These are phyloP conservation scores for Hybognathus amarus DNA, from an alignment of 2,797 vertebrate species.

Conservation along the genomic window DNA sequence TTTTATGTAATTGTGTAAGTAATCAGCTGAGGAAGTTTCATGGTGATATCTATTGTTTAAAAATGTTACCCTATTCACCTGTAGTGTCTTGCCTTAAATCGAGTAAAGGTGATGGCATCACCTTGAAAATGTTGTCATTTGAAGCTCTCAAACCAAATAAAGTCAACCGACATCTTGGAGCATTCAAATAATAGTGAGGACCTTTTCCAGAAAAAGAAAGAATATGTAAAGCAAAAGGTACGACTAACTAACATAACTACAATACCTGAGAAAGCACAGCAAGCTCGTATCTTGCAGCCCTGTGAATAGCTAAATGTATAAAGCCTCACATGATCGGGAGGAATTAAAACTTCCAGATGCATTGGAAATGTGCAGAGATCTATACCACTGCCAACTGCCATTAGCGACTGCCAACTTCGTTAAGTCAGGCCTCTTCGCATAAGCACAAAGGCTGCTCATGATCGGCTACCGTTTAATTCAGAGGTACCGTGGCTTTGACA, in stretches of 20 bases:
- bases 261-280: background rate
- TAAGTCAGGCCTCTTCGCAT: background rate
- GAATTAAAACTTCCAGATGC: background rate
- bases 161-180: no score
- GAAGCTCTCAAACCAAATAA: no score
- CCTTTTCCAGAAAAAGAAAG: no score
- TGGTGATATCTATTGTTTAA: no score
- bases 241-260: background rate
- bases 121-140: no score
- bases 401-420: background rate
- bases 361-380: background rate
- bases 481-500: background rate
- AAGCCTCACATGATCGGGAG: background rate
- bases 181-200: no score
- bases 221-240: background rate
- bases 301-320: background rate
- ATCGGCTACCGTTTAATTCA: background rate
- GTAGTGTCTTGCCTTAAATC: no score
- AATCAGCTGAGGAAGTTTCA: no score
- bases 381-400: background rate
- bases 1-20: no score
- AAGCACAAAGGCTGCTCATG: background rate
- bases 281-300: background rate
- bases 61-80: no score
- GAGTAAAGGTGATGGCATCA: no score